phyloP scores from a whole-genome alignment of 1,140 invertebrate genomes.

The Drosophila leontia region DNA sequence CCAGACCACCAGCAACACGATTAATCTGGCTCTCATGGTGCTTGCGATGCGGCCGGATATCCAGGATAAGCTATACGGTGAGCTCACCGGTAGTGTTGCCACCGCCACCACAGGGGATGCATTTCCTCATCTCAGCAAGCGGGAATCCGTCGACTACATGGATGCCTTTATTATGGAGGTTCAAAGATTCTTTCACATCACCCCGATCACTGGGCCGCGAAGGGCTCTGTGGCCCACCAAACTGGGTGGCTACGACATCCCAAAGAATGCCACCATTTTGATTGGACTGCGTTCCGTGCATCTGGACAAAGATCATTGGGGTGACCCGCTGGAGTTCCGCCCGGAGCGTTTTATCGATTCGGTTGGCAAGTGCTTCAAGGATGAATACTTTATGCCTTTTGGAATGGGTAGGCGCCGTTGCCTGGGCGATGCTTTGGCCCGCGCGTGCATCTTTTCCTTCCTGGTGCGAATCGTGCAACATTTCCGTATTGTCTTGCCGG shows the following conservation, averaged over 20 bases:
- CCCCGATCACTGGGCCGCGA: slow-evolving; percentile 89
- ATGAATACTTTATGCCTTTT: slow-evolving; percentile 88
- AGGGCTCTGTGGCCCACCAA: slow-evolving; percentile 87
- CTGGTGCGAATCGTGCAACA: slow-evolving; percentile 90
- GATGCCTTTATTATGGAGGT: slow-evolving; percentile 89
- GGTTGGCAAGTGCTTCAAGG: slow-evolving; percentile 69
- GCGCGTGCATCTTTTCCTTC: slow-evolving; percentile 90
- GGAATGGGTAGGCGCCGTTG: slow-evolving; percentile 91
- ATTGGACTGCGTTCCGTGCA: slow-evolving; percentile 89
- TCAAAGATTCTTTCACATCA: slow-evolving; percentile 87
- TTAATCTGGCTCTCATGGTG: slow-evolving; percentile 90
- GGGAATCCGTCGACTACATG: slow-evolving; percentile 87
- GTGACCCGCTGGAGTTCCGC: slow-evolving; percentile 89
- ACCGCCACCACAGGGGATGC: slow-evolving; percentile 14
- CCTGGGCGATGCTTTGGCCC: slow-evolving; percentile 91
- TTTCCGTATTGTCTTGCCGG: slow-evolving; percentile 82
- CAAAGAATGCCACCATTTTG: slow-evolving; percentile 88
- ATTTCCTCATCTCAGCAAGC: slow-evolving; percentile 74
- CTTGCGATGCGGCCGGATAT: slow-evolving; percentile 88
- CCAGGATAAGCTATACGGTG: slow-evolving; percentile 88
- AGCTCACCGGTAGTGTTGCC: slow-evolving; percentile 86
- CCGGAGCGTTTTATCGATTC: slow-evolving; percentile 89
- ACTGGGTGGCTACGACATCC: slow-evolving; percentile 88
- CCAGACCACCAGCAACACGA: slow-evolving; percentile 89
- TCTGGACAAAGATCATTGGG: slow-evolving; percentile 88